These are phyloP conservation scores for Periophthalmus magnuspinnatus DNA, from an alignment of 2,797 vertebrate species.

Conservation along the genomic window DNA sequence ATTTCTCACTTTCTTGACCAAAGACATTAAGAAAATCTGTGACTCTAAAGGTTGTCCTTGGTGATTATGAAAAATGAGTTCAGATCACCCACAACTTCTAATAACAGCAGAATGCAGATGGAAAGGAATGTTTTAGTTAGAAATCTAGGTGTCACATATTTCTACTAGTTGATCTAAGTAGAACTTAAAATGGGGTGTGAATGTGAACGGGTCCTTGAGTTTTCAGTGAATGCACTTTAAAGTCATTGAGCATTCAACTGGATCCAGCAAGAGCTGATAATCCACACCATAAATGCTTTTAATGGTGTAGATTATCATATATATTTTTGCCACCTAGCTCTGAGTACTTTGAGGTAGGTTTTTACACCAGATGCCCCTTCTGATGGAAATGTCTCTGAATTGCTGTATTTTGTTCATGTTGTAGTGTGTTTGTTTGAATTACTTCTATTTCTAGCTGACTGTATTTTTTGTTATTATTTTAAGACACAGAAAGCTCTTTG, in stretches of 20 bases:
- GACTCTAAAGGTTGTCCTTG: neutral
- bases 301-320: too few relatives aligned
- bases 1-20: neutral
- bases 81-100: neutral
- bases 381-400: too few relatives aligned
- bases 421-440: too few relatives aligned
- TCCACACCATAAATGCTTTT: too few relatives aligned
- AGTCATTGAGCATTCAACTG: neutral
- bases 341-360: too few relatives aligned
- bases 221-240: neutral
- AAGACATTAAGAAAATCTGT: neutral
- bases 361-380: too few relatives aligned
- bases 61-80: neutral
- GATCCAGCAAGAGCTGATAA: neutral
- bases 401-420: too few relatives aligned
- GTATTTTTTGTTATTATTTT: neutral
- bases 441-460: too few relatives aligned
- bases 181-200: neutral
- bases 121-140: neutral
- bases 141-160: too few relatives aligned
- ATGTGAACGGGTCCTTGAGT: neutral
- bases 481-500: neutral
- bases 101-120: neutral
- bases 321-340: too few relatives aligned
- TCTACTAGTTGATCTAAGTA: neutral